phyloP scores from a whole-genome alignment of 2,888 invertebrate genomes.

The Carterocephalus palaemon region DNA sequence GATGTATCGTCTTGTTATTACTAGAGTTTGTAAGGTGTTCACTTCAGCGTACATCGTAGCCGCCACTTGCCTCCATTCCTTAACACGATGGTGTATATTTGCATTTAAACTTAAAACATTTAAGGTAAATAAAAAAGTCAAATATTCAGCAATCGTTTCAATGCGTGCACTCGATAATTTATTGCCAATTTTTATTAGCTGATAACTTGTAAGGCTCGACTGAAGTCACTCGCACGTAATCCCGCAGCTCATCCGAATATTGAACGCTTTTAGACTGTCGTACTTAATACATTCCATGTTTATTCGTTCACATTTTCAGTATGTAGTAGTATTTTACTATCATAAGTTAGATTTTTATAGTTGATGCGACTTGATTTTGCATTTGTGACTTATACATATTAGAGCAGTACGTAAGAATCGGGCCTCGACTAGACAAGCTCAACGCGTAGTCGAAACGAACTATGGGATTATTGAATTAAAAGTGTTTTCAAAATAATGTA shows the following conservation, averaged over 20 bases:
- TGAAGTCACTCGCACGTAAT: slow-evolving; percentile 46
- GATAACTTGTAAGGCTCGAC: slow-evolving; percentile 59
- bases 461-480: slow-evolving; percentile 46
- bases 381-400: slow-evolving; percentile 41
- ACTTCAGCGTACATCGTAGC: slow-evolving; percentile 56
- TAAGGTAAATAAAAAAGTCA: slow-evolving; percentile 42
- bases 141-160: slow-evolving; percentile 50
- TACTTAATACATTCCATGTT: slow-evolving; percentile 74
- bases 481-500: slow-evolving; percentile 68
- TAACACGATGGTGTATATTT: slow-evolving; percentile 64
- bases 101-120: slow-evolving; percentile 56
- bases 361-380: slow-evolving; percentile 54
- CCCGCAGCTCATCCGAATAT: slow-evolving; percentile 44
- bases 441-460: slow-evolving; percentile 64
- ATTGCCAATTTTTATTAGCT: slow-evolving; percentile 48
- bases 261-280: slow-evolving; percentile 70
- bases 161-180: slow-evolving; percentile 59
- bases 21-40: slow-evolving; percentile 62
- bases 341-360: slow-evolving; percentile 61
- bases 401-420: slow-evolving; percentile 36
- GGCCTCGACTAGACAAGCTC: slow-evolving; percentile 73
- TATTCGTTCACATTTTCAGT: slow-evolving; percentile 41
- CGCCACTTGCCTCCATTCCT: slow-evolving; percentile 66
- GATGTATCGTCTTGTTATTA: slow-evolving; percentile 64
- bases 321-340: slow-evolving; percentile 31